Percentiles rank a stretch among this genome's conserved stretches.
phyloP scores from a whole-genome alignment of 1,140 invertebrate genomes.

The Platorchestia sp. region DNA sequence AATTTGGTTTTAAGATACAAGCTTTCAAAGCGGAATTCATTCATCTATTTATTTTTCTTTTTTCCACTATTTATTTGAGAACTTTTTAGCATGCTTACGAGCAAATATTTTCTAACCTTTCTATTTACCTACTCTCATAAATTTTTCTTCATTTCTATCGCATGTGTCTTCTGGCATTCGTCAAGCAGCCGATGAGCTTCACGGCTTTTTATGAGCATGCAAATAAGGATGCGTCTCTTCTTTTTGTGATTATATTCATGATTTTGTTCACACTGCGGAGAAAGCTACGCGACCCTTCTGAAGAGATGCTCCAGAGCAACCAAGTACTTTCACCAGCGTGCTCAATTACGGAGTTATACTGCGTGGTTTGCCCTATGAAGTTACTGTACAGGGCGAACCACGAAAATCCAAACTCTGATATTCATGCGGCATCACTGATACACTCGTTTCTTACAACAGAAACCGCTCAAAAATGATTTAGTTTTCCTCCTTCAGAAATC shows the following conservation, averaged over 20 bases:
- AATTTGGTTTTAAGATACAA: no score
- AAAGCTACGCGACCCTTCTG: not conserved
- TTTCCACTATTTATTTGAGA: no score
- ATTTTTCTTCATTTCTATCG: not conserved
- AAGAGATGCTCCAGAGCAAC: not conserved
- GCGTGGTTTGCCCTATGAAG: no score
- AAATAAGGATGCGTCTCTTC: not conserved
- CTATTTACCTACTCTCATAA: not conserved
- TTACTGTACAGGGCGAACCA: no score
- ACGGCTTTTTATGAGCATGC: not conserved
- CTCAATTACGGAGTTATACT: no score
- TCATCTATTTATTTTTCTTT: no score
- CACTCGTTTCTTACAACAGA: no score
- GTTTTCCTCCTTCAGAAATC: no score
- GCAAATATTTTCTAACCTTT: not conserved
- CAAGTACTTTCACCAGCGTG: not conserved
- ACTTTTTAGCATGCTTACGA: not conserved
- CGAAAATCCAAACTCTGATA: no score
- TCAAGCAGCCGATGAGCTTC: not conserved
- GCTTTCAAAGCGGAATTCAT: not conserved
- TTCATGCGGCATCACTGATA: no score
- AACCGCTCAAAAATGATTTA: no score
- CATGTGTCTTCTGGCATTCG: not conserved
- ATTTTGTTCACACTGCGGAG: not conserved
- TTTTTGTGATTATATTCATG: not conserved